Evolutionary conservation across 2,888 invertebrate genomes (phyloP), one percentile per base, ranked within the genome.

Genomic region (Phania funesta): DNA sequence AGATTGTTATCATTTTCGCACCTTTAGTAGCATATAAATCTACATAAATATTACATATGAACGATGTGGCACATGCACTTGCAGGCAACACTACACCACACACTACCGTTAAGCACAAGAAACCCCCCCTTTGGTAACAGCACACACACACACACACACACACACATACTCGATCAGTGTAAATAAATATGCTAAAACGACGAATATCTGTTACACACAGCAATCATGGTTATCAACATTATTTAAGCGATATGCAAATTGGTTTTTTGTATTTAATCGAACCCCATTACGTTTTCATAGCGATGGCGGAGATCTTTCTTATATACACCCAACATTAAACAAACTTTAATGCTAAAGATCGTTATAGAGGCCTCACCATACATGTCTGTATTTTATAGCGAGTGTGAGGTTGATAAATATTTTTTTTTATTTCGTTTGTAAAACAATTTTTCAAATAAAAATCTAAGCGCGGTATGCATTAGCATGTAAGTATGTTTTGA

Each of bases 1-100:
- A 80, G 79, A 82, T 84, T 80, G 83, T 81, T 83, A 84, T 84
- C 81, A 79, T 84, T 84, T 83, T 84, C 83, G 81, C 84, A 84
- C 84, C 84, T 83, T 83, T 81, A 54, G 84, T 83, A 79, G 77
- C 80, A 76, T 82, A 84, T 84, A 84, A 84, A 83, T 84, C 84
- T 82, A 65, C 78, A 82, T 82, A n/a, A n/a, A n/a, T n/a, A 82
- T 82, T 82, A 82, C 78, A 82, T 78, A 75, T 82, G 82, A 82
- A 65, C 82, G 78, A 75, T 82, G 78, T 70, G 70, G 78, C 70
- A 64, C 46, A 77, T 35, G 58, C 82, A 67, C 73, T 64, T 54
- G 77, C 48, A 64, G 6, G 26, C 48, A 32, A 52, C n/a, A 52
- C 58, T 41, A 35, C 52, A 50, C 32, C 48, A 71, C 7, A 52